Conservation (phyloP, 2,888 invertebrate genomes). For the Drosophila ezoana region DNA sequence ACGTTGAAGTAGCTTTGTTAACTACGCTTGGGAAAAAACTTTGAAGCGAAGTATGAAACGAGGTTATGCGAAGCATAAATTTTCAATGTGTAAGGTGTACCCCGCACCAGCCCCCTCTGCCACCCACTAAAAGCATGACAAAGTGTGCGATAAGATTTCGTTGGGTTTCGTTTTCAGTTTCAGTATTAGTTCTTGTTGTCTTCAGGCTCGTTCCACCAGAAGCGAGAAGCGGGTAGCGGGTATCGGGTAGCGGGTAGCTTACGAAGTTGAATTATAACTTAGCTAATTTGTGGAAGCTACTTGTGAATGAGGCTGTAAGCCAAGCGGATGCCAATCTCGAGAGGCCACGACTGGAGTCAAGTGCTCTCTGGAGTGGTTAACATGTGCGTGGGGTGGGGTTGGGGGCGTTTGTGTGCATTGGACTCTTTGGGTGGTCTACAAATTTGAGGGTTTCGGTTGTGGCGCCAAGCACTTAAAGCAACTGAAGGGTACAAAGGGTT, state of each 20-base stretch:
- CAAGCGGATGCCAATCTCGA: constrained; percentile 50
- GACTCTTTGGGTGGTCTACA: constrained; percentile 44
- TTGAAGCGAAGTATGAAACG: constrained; percentile 52
- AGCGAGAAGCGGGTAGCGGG: background rate
- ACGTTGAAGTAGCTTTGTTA: constrained; percentile 48
- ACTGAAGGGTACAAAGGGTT: constrained; percentile 9
- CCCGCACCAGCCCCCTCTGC: background rate
- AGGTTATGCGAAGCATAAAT: constrained; percentile 75
- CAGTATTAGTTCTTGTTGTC: constrained; percentile 12
- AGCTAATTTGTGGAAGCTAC: constrained; percentile 60
- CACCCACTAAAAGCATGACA: constrained; percentile 1
- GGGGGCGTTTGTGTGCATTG: background rate
- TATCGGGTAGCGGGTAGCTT: constrained; percentile 21
- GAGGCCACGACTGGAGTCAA: constrained; percentile 55
- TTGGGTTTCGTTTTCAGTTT: constrained; percentile 47
- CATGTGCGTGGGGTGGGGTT: constrained; percentile 12
- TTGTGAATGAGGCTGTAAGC: constrained; percentile 49
- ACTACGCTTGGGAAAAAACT: constrained; percentile 70
- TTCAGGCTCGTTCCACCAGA: background rate
- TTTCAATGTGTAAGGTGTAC: constrained; percentile 42
- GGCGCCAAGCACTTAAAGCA: constrained; percentile 38
- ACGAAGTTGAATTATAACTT: constrained; percentile 34
- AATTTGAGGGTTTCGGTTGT: constrained; percentile 27
- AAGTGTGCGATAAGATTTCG: constrained; percentile 68
- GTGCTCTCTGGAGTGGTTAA: constrained; percentile 48